A percentile compares a stretch with the other conserved stretches of the same genome.
Evolutionary conservation across 2,113 vertebrate species (phyloP).

Genomic region (Meriones unguiculatus): DNA sequence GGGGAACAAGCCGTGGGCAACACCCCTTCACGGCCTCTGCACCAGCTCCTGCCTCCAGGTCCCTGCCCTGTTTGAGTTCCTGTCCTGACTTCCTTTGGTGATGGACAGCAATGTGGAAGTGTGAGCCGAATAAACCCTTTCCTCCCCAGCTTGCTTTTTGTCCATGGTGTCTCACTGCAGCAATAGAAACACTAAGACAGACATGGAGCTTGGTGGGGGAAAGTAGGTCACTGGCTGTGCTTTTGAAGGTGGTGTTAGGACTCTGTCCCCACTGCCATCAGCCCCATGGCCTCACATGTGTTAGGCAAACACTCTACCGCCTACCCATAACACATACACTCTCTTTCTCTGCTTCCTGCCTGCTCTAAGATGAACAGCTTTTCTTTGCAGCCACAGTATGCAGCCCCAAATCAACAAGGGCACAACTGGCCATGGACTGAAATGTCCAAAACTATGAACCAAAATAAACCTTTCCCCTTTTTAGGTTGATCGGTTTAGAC

Average conservation of each 20-base stretch:
- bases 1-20: background rate
- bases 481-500: background rate
- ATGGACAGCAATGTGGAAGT: background rate
- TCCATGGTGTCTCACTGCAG: background rate
- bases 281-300: background rate
- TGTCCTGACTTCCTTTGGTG: background rate
- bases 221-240: background rate
- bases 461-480: background rate
- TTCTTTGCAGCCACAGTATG: no score
- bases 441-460: background rate
- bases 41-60: background rate
- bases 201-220: background rate
- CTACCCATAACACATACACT: no score
- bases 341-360: background rate
- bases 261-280: background rate
- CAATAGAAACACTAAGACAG: background rate
- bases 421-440: background rate
- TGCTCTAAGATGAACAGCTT: background rate
- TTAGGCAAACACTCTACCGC: background rate
- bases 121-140: background rate
- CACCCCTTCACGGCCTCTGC: background rate
- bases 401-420: background rate
- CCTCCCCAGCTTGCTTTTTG: background rate
- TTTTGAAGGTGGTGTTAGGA: background rate
- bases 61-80: background rate